Evolutionary conservation across 2,888 invertebrate genomes (phyloP), one percentile per base, ranked within the genome.

Genomic region (Microchrysa polita): DNA sequence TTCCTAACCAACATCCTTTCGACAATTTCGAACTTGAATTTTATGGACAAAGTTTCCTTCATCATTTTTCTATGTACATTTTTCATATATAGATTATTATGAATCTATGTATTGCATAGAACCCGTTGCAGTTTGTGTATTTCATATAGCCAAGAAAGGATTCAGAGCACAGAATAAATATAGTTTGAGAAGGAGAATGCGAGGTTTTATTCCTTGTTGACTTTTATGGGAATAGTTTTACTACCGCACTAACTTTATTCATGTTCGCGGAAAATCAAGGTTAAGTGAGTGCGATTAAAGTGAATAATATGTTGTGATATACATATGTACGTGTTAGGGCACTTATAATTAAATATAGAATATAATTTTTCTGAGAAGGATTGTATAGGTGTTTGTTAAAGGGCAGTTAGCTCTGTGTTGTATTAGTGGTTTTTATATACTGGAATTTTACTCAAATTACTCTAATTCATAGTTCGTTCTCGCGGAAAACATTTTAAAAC

Each of bases 1-100:
- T 67, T 67, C 67, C 67, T n/a, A 16, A 67, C 67, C 67, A 53
- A 20, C 67, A 53, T 67, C 67, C 67, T 67, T 67, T 53, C n/a
- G 53, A 67, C 34, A 67, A 52, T 67, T 67, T 67, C 67, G 53
- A 65, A 53, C 67, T 67, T 18, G 16, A 67, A 16, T 67, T 67
- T 67, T 67, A 67, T 67, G 67, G 55, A 55, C 10, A 55, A 67
- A 67, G 67, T 67, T 65, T 61, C 40, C 61, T 65, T 44, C 65
- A 48, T n/a, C 48, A 12, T n/a, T n/a, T 12, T 48, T n/a, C 16
- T n/a, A 48, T 48, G 48, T 42, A 42, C 48, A 48, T 12, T 12
- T 4, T 12, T 5, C 16, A 48, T 7, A 34, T 34, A 34, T 7
- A 34, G 27, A n/a, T n/a, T n/a, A n/a, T n/a, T n/a, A n/a, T n/a